These are phyloP conservation scores for Chrysaora quinquecirrha DNA, from an alignment of 30 jellyfish, hydroid and myxozoan genomes.

Conservation along the genomic window DNA sequence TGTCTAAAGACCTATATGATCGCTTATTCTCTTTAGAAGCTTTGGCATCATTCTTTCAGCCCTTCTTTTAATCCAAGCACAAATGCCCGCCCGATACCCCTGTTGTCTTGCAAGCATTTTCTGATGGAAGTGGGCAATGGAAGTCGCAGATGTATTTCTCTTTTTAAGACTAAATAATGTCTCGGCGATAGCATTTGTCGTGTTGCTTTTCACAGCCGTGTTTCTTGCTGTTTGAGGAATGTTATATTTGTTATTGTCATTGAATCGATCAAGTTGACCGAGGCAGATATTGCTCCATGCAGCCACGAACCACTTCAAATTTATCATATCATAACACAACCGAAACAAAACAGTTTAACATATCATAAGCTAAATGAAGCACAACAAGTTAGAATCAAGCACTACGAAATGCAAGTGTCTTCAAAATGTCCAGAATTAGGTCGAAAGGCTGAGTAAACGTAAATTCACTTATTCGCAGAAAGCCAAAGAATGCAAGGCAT, in stretches of 20 bases:
- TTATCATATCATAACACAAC: too few species aligned
- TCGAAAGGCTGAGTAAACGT: too few species aligned
- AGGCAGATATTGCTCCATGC: constrained; percentile 37
- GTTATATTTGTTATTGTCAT: neutral
- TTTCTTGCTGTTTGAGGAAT: neutral
- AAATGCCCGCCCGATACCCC: constrained; percentile 37
- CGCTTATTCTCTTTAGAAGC: neutral
- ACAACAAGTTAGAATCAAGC: too few species aligned
- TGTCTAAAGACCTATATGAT: neutral
- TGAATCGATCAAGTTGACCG: neutral
- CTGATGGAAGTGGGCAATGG: constrained; percentile 15
- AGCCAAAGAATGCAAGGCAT: too few species aligned
- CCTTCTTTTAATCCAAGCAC: constrained; percentile 12
- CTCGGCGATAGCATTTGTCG: constrained; percentile 26
- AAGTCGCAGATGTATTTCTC: constrained; percentile 5
- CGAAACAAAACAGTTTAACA: too few species aligned
- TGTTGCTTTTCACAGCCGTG: neutral
- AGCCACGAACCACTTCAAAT: too few species aligned
- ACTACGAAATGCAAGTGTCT: too few species aligned
- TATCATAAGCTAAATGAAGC: too few species aligned
- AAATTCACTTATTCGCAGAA: too few species aligned
- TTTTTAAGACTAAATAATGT: constrained; percentile 40
- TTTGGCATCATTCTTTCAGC: too few species aligned
- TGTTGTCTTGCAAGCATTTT: constrained; percentile 35
- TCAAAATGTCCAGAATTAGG: too few species aligned